Percentiles rank a stretch among this genome's conserved stretches.
phyloP scores from a whole-genome alignment of 2,888 invertebrate genomes.

The Ariolimax columbianus region DNA sequence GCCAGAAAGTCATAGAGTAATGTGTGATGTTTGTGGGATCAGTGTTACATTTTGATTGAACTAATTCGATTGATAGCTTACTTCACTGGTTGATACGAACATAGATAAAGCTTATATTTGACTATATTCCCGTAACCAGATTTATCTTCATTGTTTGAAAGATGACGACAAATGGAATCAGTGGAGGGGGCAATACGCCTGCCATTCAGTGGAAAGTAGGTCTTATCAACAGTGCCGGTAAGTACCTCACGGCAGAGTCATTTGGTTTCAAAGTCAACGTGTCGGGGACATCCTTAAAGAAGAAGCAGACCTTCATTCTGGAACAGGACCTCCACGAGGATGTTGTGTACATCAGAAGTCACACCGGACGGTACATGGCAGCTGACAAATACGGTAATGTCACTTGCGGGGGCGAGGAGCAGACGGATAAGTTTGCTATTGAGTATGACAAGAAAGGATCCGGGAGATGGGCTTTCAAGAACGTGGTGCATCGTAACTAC shows the following conservation, averaged over 20 bases:
- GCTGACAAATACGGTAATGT: slow-evolving; percentile 97
- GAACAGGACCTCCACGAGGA: slow-evolving; percentile 81
- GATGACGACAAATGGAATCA: slow-evolving; percentile 27
- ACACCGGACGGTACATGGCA: slow-evolving; percentile 90
- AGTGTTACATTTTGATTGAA: too few relatives aligned
- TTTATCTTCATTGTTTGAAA: neutral
- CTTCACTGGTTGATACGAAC: too few relatives aligned
- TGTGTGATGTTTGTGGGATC: too few relatives aligned
- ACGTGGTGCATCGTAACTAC: slow-evolving; percentile 89
- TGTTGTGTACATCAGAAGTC: slow-evolving; percentile 92
- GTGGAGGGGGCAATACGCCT: slow-evolving; percentile 16
- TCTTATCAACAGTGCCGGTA: slow-evolving; percentile 89
- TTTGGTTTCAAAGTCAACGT: slow-evolving; percentile 98
- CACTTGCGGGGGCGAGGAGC: slow-evolving; percentile 85
- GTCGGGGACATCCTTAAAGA: slow-evolving; percentile 94
- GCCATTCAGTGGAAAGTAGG: slow-evolving; percentile 89
- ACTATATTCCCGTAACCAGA: neutral
- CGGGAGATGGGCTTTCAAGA: slow-evolving; percentile 87
- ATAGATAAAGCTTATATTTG: neutral
- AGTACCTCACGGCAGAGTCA: slow-evolving; percentile 97
- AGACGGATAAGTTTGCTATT: slow-evolving; percentile 90
- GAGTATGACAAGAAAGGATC: slow-evolving; percentile 81
- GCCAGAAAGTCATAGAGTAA: too few relatives aligned
- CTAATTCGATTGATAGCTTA: too few relatives aligned
- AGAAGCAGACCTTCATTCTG: slow-evolving; percentile 94